Base-by-base conservation (phyloP, 2,113 vertebrate species). In the Pterocles orientalis region DNA sequence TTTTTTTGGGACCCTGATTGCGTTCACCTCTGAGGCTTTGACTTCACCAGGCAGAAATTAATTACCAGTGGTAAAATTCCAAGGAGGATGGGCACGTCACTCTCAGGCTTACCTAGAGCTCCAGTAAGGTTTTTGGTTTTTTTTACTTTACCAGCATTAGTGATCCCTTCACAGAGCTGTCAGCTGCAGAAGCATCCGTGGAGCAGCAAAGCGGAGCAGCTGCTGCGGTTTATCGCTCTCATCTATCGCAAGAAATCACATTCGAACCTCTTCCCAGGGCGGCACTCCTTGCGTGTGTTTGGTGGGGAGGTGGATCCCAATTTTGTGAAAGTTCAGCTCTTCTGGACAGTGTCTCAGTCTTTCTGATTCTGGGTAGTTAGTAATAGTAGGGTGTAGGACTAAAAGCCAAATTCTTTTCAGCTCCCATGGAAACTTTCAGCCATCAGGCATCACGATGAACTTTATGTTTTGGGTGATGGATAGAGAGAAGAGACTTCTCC, bases 41-140 rank as follows among this genome's bases (percentile, higher is more conserved):
- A n/a, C 60, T 64, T 88, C 21, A 54, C 34, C 57, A 41, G 53
- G 53, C 62, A 90, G 57, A 33, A 92, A 16, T 6, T 9, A 26
- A 79, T 60, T 29, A 54, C 48, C 53, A 60, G 57, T 66, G 71
- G 48, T 17, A 15, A 26, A 65, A 70, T 54, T 29, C 41, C 5
- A 1, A 50, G 25, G 12, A 43, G 76, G 48, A 36, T 10, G 62
- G 79, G 47, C 57, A 9, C 4, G 10, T 34, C n/a, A n/a, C n/a
- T n/a, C n/a, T n/a, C 48, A 10, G 86, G 54, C 90, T 94, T 89
- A 77, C 69, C 65, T 82, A 75, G 94, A 95, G 87, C 89, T 87
- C n/a, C 82, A 57, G 24, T 15, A 47, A 77, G 53, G 13, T n/a
- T n/a, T n/a, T 23, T 8, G 39, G 39, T 28, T n/a, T 65, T 62